Evolutionary conservation across 2,888 invertebrate species (phyloP), one percentile per base, ranked within the genome.

Genomic region (Amphimallon solstitiale): DNA sequence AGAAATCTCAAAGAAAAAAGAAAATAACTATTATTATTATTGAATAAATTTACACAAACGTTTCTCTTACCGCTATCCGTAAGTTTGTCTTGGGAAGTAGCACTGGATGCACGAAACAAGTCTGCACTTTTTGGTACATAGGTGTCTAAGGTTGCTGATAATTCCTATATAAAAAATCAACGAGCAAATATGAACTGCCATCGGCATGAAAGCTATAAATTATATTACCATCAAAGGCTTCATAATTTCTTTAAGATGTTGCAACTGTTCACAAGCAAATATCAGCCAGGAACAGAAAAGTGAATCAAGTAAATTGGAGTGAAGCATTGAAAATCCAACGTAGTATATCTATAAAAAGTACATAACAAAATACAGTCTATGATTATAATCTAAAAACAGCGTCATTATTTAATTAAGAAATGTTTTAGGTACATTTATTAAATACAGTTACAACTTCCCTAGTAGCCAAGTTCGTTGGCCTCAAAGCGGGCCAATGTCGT

Each of bases 201-300:
- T 48, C 4, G 6, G 29, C 3, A 7, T 12, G 7, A 52, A 45
- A n/a, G n/a, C n/a, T n/a, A 29, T 45, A 23, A 2, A 9, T n/a
- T 4, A 1, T 9, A 67, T 71, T 75, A 80, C 82, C 92, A 94
- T 94, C 59, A 94, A 82, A 0, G 93, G 93, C 71, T 92, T 92
- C 91, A 94, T 90, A 69, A 94, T 94, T 49, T 92, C 90, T 78
- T 94, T 94, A 38, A 94, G 83, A 79, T 94, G 94, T 77, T 92
- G 91, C 65, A 94, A 83, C 78, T 94, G 94, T 74, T 94, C 94
- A 74, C 94, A 94, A 0, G 94, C 92, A 75, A 92, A 93, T 66
- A 94, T 89, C 71, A 94, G 76, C 92, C 92, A 93, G 0, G 92
- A 93, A 77, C 93, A 93, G 83, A 94, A 94, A 74, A 94, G 84